A percentile compares a stretch with the other conserved stretches of the same genome.
phyloP scores from a whole-genome alignment of 1,140 invertebrate genomes.

The Cryptotermes secundus region DNA sequence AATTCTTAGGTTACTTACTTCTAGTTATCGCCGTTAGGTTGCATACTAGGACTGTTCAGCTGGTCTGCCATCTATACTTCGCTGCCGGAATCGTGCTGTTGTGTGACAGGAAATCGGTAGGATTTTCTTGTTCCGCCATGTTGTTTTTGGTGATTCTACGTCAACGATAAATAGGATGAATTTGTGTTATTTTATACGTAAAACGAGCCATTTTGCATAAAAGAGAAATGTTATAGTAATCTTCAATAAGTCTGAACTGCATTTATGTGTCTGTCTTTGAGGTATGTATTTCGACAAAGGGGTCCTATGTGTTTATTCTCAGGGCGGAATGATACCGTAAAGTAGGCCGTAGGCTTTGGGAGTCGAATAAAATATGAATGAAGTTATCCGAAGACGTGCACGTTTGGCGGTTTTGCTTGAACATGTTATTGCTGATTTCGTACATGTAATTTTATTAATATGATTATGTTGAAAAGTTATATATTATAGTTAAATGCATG shows the following conservation, averaged over 20 bases:
- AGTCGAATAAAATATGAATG: constrained; percentile 28
- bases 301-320: constrained; percentile 23
- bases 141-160: background rate
- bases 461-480: background rate
- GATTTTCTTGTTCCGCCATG: constrained; percentile 25
- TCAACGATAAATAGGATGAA: background rate
- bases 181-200: background rate
- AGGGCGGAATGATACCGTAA: constrained; percentile 29
- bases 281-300: background rate
- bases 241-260: background rate
- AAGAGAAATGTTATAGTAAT: background rate
- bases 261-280: background rate
- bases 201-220: background rate
- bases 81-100: background rate
- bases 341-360: constrained; percentile 21
- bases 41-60: background rate
- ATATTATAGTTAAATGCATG: background rate
- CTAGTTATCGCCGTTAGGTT: background rate
- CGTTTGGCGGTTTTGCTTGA: constrained; percentile 6
- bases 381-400: constrained; percentile 8
- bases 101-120: background rate
- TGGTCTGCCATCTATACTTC: background rate
- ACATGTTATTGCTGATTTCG: background rate
- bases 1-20: too few relatives aligned
- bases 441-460: background rate